A percentile compares a stretch with the other conserved stretches of the same genome.
Conservation (phyloP, 2,888 invertebrate genomes). For the Plagiodera versicolora region DNA sequence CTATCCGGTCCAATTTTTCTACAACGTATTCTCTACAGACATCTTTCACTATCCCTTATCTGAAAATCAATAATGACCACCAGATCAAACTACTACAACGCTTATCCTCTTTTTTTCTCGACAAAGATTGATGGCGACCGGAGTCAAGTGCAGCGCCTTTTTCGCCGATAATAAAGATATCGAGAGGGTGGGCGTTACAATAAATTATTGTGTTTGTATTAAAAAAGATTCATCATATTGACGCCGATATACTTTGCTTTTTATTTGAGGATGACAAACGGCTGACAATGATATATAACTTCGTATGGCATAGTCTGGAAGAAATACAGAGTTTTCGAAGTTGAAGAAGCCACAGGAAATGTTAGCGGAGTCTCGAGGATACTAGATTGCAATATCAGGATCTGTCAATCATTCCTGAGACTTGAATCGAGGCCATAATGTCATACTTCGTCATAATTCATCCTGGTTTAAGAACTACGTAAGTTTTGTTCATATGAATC, state of each 20-base stretch:
- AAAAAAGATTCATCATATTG: conserved; percentile 49
- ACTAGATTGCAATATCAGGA: too few relatives aligned
- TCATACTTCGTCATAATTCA: too few relatives aligned
- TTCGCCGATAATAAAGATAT: conserved; percentile 49
- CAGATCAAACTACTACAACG: not conserved
- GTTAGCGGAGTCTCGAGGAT: not conserved
- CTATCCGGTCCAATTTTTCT: not conserved
- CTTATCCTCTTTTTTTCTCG: conserved; percentile 33
- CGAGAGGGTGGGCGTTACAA: conserved; percentile 46
- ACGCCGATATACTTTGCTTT: conserved; percentile 20
- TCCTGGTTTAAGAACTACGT: too few relatives aligned
- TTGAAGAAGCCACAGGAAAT: not conserved
- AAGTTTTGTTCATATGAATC: too few relatives aligned
- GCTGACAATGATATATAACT: not conserved
- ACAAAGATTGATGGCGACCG: conserved; percentile 47
- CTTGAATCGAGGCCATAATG: too few relatives aligned
- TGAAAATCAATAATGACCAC: conserved; percentile 1
- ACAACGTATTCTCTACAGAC: not conserved
- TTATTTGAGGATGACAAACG: not conserved
- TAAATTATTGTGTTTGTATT: conserved; percentile 52
- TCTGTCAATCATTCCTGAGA: too few relatives aligned
- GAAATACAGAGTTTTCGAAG: not conserved
- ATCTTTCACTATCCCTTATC: not conserved
- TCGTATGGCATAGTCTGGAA: not conserved
- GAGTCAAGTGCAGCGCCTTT: conserved; percentile 46